A percentile compares a stretch with the other conserved stretches of the same genome.
Evolutionary conservation across 1,140 invertebrate species (phyloP).

Genomic region (Apis cerana): DNA sequence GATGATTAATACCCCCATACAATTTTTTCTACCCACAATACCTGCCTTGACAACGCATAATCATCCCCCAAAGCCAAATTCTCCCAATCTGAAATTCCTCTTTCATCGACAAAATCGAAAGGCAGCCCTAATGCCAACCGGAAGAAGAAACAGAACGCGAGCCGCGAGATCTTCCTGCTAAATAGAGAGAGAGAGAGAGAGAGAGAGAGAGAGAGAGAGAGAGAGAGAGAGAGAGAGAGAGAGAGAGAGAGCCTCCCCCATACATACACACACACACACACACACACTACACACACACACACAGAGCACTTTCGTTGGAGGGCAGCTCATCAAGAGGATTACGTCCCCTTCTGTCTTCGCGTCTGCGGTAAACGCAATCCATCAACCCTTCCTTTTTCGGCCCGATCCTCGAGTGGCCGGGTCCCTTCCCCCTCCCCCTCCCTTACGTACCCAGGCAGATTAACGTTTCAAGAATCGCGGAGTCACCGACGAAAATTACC

Average conservation of each 20-base stretch:
- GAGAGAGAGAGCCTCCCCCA: slow-evolving; percentile 6
- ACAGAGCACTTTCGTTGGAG: neutral
- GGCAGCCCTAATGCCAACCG: neutral
- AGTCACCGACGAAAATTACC: slow-evolving; percentile 44
- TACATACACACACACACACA: no score
- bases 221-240: neutral
- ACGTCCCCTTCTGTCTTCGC: slow-evolving; percentile 25
- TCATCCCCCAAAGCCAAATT: neutral
- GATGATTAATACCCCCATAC: no score
- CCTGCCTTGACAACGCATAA: neutral
- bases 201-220: neutral
- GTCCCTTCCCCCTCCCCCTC: neutral
- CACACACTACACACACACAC: no score
- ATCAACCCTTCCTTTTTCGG: slow-evolving; percentile 31
- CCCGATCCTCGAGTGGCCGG: neutral
- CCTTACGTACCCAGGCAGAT: slow-evolving; percentile 24
- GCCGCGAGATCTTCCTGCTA: slow-evolving; percentile 20
- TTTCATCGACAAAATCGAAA: neutral
- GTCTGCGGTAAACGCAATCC: slow-evolving; percentile 42
- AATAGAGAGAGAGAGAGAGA: slow-evolving; percentile 16
- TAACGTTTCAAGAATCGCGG: slow-evolving; percentile 47
- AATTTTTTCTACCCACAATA: no score
- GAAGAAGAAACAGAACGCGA: neutral
- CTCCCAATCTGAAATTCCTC: neutral
- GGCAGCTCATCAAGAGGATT: slow-evolving; percentile 45